Base-by-base conservation (phyloP, 2,888 invertebrate species). In the Agrotis segetum region DNA sequence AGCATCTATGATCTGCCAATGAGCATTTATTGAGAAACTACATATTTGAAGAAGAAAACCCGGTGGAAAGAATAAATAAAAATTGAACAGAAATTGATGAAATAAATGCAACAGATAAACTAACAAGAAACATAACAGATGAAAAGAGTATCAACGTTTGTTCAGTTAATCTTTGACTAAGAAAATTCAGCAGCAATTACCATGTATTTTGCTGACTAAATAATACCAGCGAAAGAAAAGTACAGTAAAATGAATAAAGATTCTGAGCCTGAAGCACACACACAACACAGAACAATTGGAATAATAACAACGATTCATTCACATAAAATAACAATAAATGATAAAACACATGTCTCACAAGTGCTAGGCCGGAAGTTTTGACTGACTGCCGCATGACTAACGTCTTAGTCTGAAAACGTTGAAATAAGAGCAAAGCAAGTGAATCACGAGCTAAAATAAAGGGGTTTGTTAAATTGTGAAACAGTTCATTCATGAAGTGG, bases 261-360 rank as follows among this genome's bases (percentile, higher is more conserved):
- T 29, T 17, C 29, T 29, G 34, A 56, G 14, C 34, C 24, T 76
- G 77, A 71, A 59, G 63, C 71, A 53, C n/a, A 19, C 24, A 55
- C 14, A 49, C 55, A 21, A 40, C 24, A 55, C 14, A 49, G 49
- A 21, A 40, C 34, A 64, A 7, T 55, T 44, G 0, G 29, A 21
- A 64, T 14, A 44, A 49, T 19, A 49, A 63, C 44, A 49, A 29
- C 21, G 40, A 52, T 66, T 74, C 53, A 79, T 65, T 69, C 21
- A 47, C 1, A 21, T n/a, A 55, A 59, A 55, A 55, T 58, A 19
- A 58, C 65, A 65, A 55, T 63, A 59, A 24, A 24, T 71, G 78
- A 65, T 73, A 44, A 68, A 67, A 75, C 78, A 78, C 63, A 79
- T 79, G 78, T 67, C 40, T 79, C 17, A 50, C 29, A 64, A 69